Percentiles rank a stretch among this genome's conserved stretches.
phyloP scores from a whole-genome alignment of 2,113 vertebrate species.

The Eublepharis macularius region DNA sequence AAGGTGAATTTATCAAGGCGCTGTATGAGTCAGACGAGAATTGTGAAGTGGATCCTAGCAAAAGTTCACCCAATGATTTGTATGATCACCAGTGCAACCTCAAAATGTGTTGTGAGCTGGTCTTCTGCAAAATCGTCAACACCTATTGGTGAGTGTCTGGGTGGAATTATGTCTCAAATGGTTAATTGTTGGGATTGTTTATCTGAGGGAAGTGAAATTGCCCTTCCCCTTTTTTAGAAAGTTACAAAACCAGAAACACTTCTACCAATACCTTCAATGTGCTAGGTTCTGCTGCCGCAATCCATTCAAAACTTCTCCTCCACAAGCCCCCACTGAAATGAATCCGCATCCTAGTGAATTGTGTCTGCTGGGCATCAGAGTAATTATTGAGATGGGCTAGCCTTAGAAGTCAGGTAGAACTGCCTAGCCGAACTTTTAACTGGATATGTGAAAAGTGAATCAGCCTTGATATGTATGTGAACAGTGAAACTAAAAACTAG shows the following conservation, averaged over 20 bases:
- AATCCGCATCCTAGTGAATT: neutral
- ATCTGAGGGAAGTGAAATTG: accelerated
- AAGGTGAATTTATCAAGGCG: slow-evolving; percentile 96
- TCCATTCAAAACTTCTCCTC: neutral
- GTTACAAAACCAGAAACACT: neutral
- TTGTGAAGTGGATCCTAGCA: slow-evolving; percentile 93
- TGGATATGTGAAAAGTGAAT: too few species aligned
- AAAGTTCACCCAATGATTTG: slow-evolving; percentile 83
- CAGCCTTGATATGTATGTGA: neutral
- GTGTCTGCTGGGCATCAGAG: neutral
- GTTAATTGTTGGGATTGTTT: neutral
- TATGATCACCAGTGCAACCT: slow-evolving; percentile 93
- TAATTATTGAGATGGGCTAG: neutral
- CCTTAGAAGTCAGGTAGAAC: neutral
- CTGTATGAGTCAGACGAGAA: slow-evolving; percentile 97
- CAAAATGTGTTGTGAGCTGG: slow-evolving; percentile 98
- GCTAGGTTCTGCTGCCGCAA: neutral
- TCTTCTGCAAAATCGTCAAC: slow-evolving; percentile 98
- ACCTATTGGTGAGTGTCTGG: slow-evolving; percentile 88
- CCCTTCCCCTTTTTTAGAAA: neutral
- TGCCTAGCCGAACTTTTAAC: neutral
- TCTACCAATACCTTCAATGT: neutral
- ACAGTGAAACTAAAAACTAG: neutral
- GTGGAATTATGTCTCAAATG: neutral
- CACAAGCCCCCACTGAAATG: neutral